A percentile compares a stretch with the other conserved stretches of the same genome.
These are phyloP conservation scores for Melanargia galathea DNA, from an alignment of 2,888 invertebrate species.

Conservation along the genomic window DNA sequence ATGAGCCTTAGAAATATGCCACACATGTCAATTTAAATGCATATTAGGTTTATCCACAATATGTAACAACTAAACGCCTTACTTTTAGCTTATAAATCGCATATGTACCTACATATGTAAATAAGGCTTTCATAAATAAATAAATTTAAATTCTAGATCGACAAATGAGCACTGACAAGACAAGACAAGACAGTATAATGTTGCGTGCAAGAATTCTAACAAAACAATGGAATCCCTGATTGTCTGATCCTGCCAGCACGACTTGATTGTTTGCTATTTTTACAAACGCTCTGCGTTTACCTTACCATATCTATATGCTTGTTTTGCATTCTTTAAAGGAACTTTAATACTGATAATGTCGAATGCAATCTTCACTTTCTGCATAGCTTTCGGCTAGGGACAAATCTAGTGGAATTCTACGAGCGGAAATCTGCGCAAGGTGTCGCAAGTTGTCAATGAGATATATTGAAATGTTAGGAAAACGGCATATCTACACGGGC, in stretches of 20 bases:
- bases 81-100: neutral
- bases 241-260: constrained; percentile 5
- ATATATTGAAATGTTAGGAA: no score
- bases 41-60: neutral
- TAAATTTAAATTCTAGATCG: neutral
- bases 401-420: no score
- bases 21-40: constrained; percentile 14
- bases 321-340: constrained; percentile 7
- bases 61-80: no score
- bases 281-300: neutral
- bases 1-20: constrained; percentile 25
- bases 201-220: constrained; percentile 4
- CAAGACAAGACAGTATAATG: constrained; percentile 2
- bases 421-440: no score
- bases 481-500: no score
- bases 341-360: neutral
- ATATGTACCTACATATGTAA: neutral
- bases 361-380: neutral
- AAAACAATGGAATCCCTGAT: constrained; percentile 18
- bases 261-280: constrained; percentile 11
- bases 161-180: constrained; percentile 3
- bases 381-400: no score
- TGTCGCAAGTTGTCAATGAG: no score
- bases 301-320: constrained; percentile 7
- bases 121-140: neutral